A percentile compares a stretch with the other conserved stretches of the same genome.
Conservation (phyloP, 23 tunicate species). For the Halocynthia aurantium region DNA sequence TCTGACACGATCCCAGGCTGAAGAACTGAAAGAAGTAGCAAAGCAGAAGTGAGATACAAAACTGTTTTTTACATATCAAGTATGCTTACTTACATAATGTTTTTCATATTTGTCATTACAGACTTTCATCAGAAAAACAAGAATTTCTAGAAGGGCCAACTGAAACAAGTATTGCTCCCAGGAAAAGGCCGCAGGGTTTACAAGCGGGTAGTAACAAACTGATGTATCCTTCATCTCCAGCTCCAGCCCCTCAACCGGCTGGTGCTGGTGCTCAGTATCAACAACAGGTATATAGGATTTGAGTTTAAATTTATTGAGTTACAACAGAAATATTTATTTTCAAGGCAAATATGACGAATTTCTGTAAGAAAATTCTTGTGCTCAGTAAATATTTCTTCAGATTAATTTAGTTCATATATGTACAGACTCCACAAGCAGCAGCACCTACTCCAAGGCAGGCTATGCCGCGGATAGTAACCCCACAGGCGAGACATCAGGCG, state of each 20-base stretch:
- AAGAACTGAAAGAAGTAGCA: slow-evolving; percentile 53
- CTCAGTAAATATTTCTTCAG: too few species aligned
- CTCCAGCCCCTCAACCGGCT: not conserved
- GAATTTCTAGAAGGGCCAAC: slow-evolving; percentile 10
- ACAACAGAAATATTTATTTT: too few species aligned
- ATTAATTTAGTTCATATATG: too few species aligned
- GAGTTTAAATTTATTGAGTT: too few species aligned
- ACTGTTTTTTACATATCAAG: too few species aligned
- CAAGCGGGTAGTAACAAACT: not conserved
- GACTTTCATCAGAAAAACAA: not conserved
- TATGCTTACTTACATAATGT: not conserved
- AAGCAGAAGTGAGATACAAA: slow-evolving; percentile 25
- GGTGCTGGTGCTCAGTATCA: not conserved
- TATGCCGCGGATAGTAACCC: too few species aligned
- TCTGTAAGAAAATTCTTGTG: too few species aligned
- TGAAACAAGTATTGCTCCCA: slow-evolving; percentile 93
- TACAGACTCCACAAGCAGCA: too few species aligned
- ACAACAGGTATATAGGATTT: not conserved
- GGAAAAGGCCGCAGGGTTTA: slow-evolving; percentile 85
- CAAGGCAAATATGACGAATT: too few species aligned
- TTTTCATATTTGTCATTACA: slow-evolving; percentile 4
- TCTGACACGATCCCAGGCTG: slow-evolving; percentile 73
- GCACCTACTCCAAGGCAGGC: too few species aligned
- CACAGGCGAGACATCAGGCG: too few species aligned
- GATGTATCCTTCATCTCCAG: slow-evolving; percentile 14